These are phyloP conservation scores for Paramisgurnus dabryanus DNA, from an alignment of 2,113 vertebrate species.

Conservation along the genomic window DNA sequence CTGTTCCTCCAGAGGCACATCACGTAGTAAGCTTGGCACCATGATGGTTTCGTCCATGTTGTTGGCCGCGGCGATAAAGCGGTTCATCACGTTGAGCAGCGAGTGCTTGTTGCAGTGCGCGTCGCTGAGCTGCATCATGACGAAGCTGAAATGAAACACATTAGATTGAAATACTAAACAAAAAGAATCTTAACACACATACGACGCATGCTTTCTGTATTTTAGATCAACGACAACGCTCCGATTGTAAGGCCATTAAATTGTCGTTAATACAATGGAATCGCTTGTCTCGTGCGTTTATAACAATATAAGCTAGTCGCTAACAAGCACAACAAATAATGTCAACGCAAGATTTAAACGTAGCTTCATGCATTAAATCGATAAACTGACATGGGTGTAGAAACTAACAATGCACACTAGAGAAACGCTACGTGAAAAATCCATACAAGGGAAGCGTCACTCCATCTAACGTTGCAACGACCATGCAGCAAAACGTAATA, in stretches of 20 bases:
- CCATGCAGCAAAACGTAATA: neutral
- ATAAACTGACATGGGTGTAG: no score
- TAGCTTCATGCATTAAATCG: neutral
- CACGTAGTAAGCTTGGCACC: slow-evolving; percentile 78
- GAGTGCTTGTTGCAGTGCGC: slow-evolving; percentile 76
- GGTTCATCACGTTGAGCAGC: slow-evolving; percentile 79
- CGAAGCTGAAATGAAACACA: slow-evolving; percentile 51
- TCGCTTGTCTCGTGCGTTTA: no score
- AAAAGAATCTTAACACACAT: no score
- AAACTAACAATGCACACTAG: neutral
- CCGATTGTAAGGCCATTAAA: neutral
- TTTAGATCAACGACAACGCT: no score
- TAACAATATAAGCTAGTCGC: no score
- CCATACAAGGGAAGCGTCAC: neutral
- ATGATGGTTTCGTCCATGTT: slow-evolving; percentile 84
- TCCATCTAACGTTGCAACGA: neutral
- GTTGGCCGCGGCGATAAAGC: slow-evolving; percentile 79
- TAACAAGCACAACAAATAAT: no score
- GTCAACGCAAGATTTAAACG: no score
- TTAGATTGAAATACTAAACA: slow-evolving; percentile 1
- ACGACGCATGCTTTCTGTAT: no score
- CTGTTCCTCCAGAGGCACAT: slow-evolving; percentile 75
- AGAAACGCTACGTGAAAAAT: no score
- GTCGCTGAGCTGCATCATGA: slow-evolving; percentile 78
- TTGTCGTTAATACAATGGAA: no score